These are phyloP conservation scores for Amblyornis subalaris DNA, from an alignment of 2,113 vertebrate species.

Conservation along the genomic window DNA sequence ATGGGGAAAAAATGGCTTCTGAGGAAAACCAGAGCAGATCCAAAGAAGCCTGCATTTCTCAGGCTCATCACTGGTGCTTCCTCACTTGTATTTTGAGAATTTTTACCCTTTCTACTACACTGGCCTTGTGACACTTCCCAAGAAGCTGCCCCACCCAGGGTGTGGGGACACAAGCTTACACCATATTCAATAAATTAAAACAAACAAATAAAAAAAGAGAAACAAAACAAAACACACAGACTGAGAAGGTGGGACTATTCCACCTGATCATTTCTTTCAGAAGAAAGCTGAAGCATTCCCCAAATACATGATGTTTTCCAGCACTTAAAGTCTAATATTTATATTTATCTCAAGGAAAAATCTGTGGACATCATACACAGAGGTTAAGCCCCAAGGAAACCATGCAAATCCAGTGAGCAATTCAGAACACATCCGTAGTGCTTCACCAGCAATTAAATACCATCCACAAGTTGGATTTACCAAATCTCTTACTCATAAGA, in stretches of 20 bases:
- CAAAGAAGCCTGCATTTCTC: background rate
- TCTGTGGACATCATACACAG: accelerated
- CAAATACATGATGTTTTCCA: background rate
- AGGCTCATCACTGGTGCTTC: background rate
- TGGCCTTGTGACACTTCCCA: background rate
- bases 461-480: background rate
- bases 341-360: background rate
- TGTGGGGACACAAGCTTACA: background rate
- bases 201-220: background rate
- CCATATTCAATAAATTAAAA: background rate
- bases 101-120: background rate
- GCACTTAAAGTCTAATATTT: background rate
- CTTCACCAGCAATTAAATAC: background rate
- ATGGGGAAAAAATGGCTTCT: background rate
- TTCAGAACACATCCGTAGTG: background rate
- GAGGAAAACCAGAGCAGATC: background rate
- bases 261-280: background rate
- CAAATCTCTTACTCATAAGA: constrained; percentile 2
- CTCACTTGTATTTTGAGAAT: background rate
- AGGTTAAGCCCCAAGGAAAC: background rate
- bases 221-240: accelerated
- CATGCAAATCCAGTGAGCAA: background rate
- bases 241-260: background rate
- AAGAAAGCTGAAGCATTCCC: background rate
- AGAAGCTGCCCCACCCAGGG: background rate